Evolutionary conservation across 1,140 invertebrate genomes (phyloP).

Genomic region (Brachionus rotundiformis): DNA sequence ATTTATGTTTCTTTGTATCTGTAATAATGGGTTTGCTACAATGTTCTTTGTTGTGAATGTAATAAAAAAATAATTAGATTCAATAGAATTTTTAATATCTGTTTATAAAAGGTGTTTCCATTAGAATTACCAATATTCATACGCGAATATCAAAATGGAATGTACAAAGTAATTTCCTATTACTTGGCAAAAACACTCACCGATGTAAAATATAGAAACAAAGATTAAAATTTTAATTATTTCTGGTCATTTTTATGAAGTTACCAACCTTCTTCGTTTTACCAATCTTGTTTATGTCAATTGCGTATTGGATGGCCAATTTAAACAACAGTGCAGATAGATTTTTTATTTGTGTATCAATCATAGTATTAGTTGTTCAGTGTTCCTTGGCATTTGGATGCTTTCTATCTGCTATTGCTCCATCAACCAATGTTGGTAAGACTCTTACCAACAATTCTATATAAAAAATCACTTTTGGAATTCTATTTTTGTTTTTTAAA

Average conservation of each 20-base stretch:
- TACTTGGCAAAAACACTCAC: slow-evolving; percentile 44
- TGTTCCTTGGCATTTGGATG: slow-evolving; percentile 36
- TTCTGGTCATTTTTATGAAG: too few relatives aligned
- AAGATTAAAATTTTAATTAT: background rate
- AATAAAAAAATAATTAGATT: background rate
- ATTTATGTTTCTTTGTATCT: slow-evolving; percentile 38
- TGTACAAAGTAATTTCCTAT: slow-evolving; percentile 36
- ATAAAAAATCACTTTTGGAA: background rate
- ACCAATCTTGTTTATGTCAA: slow-evolving; percentile 16
- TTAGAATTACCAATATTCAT: slow-evolving; percentile 32
- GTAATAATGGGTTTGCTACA: slow-evolving; percentile 66
- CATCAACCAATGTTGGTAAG: slow-evolving; percentile 33
- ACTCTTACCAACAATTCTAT: background rate
- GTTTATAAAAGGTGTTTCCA: slow-evolving; percentile 21
- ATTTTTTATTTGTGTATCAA: slow-evolving; percentile 13
- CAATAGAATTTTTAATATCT: background rate
- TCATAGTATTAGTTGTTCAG: slow-evolving; percentile 33
- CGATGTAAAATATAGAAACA: background rate
- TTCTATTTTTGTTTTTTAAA: background rate
- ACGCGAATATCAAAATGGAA: slow-evolving; percentile 37
- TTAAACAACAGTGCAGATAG: slow-evolving; percentile 24
- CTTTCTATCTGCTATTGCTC: slow-evolving; percentile 21
- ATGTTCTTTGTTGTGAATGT: slow-evolving; percentile 53
- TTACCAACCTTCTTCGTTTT: slow-evolving; percentile 81
- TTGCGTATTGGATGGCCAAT: slow-evolving; percentile 51